A percentile compares a stretch with the other conserved stretches of the same genome.
Conservation (phyloP, 2,888 invertebrate species). For the Hydrotaea diabolus region DNA sequence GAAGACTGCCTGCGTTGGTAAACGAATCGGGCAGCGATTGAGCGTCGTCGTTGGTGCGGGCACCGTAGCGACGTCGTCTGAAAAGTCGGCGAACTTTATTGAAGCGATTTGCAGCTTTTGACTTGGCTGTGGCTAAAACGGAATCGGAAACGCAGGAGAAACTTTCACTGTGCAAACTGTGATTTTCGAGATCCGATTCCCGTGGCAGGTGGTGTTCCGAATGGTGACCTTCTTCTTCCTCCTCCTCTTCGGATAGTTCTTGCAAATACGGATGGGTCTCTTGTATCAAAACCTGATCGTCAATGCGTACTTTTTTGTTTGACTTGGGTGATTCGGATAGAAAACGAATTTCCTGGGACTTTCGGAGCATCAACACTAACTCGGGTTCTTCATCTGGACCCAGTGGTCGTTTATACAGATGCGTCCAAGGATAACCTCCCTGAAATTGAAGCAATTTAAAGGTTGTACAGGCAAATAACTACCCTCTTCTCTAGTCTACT, state of each 20-base stretch:
- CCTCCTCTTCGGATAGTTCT: slow-evolving; percentile 79
- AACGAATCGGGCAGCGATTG: slow-evolving; percentile 78
- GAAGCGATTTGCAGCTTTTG: slow-evolving; percentile 74
- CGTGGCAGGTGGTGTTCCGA: slow-evolving; percentile 64
- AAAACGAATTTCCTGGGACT: slow-evolving; percentile 79
- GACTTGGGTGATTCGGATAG: slow-evolving; percentile 80
- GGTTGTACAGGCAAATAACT: background rate
- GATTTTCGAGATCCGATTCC: slow-evolving; percentile 71
- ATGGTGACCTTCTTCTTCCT: slow-evolving; percentile 50
- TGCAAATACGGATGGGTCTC: slow-evolving; percentile 80
- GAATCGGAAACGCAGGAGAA: slow-evolving; percentile 80
- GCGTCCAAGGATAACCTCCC: slow-evolving; percentile 91
- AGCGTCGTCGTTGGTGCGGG: slow-evolving; percentile 76
- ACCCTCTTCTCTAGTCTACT: slow-evolving; percentile 61
- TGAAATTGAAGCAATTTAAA: slow-evolving; percentile 68
- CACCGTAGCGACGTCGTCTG: slow-evolving; percentile 81
- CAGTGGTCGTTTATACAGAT: slow-evolving; percentile 86
- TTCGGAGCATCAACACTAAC: slow-evolving; percentile 78
- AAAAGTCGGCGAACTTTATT: slow-evolving; percentile 82
- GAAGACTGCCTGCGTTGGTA: slow-evolving; percentile 74
- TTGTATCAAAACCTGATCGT: slow-evolving; percentile 80
- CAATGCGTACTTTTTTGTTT: slow-evolving; percentile 80
- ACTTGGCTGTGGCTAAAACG: slow-evolving; percentile 76
- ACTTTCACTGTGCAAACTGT: slow-evolving; percentile 77
- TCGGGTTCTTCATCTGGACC: slow-evolving; percentile 81